A percentile compares a stretch with the other conserved stretches of the same genome.
phyloP scores from a whole-genome alignment of 2,113 vertebrate genomes.

The Halichoerus grypus region DNA sequence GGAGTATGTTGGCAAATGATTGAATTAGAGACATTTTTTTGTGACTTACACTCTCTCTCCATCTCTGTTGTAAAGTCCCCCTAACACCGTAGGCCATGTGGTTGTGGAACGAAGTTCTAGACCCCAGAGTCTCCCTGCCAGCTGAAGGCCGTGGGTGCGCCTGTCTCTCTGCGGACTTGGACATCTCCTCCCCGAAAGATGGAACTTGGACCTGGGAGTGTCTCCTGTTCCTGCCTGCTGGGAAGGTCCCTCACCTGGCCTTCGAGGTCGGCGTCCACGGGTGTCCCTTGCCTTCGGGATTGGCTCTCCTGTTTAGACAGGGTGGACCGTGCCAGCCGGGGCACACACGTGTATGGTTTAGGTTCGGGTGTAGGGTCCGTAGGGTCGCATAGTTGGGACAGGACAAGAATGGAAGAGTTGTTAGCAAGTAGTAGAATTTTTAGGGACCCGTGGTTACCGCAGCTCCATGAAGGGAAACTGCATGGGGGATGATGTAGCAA shows the following conservation, averaged over 20 bases:
- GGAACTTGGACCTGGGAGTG: not conserved
- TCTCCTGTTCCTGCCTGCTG: not conserved
- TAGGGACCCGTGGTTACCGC: not conserved
- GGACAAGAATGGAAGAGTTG: not conserved
- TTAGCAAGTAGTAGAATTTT: too few species aligned
- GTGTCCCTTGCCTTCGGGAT: not conserved
- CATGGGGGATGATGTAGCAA: not conserved
- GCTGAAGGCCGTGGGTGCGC: not conserved
- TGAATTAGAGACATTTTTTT: not conserved
- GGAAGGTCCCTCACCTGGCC: too few species aligned
- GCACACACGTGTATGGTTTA: rapidly evolving
- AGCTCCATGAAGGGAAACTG: too few species aligned
- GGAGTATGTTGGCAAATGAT: not conserved
- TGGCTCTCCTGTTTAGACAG: not conserved
- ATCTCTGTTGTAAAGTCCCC: rapidly evolving
- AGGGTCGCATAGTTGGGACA: not conserved
- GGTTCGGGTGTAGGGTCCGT: not conserved
- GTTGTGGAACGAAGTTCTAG: not conserved
- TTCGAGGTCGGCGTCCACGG: rapidly evolving
- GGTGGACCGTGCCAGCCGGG: not conserved
- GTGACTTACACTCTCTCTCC: not conserved
- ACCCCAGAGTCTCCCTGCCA: not conserved
- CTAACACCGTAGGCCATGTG: rapidly evolving
- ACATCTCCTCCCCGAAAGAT: not conserved
- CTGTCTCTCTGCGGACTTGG: too few species aligned